These are phyloP conservation scores for Drosophila anceps DNA, from an alignment of 2,888 invertebrate species.

Conservation along the genomic window DNA sequence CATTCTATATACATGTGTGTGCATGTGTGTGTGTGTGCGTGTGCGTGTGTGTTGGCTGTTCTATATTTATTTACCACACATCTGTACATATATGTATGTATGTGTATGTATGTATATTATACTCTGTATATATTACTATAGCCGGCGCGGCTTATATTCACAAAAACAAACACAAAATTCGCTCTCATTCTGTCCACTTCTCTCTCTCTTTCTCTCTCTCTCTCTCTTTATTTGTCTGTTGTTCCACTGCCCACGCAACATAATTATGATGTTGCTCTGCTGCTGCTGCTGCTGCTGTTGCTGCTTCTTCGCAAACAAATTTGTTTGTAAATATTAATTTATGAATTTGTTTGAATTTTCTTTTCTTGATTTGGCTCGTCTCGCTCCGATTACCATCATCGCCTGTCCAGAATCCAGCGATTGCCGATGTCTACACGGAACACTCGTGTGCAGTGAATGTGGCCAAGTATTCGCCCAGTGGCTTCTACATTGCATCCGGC, in stretches of 20 bases:
- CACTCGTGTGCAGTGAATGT: slow-evolving; percentile 98
- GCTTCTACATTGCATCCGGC: slow-evolving; percentile 99
- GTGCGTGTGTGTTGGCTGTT: slow-evolving; percentile 41
- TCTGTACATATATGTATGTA: slow-evolving; percentile 26
- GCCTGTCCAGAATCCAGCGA: slow-evolving; percentile 91
- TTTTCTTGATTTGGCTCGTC: slow-evolving; percentile 54
- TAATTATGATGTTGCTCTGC: slow-evolving; percentile 35
- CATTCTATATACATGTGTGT: slow-evolving; percentile 18
- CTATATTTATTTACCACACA: slow-evolving; percentile 71
- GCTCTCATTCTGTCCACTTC: slow-evolving; percentile 21
- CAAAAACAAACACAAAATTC: slow-evolving; percentile 28
- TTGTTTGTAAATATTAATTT: slow-evolving; percentile 44
- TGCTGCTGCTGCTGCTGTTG: slow-evolving; percentile 11
- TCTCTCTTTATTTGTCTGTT: slow-evolving; percentile 15
- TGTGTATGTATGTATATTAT: slow-evolving; percentile 5
- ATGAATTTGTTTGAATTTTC: slow-evolving; percentile 47
- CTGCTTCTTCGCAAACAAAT: slow-evolving; percentile 21
- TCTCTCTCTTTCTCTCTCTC: slow-evolving; percentile 6
- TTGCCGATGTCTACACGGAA: slow-evolving; percentile 98
- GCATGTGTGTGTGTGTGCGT: slow-evolving; percentile 15
- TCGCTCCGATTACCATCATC: slow-evolving; percentile 51
- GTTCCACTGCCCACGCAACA: slow-evolving; percentile 62
- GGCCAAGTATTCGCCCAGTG: slow-evolving; percentile 99
- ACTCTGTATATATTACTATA: slow-evolving; percentile 25
- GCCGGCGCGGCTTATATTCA: slow-evolving; percentile 42